Evolutionary conservation across 2,797 vertebrate species (phyloP).

Genomic region (Chelon auratus): DNA sequence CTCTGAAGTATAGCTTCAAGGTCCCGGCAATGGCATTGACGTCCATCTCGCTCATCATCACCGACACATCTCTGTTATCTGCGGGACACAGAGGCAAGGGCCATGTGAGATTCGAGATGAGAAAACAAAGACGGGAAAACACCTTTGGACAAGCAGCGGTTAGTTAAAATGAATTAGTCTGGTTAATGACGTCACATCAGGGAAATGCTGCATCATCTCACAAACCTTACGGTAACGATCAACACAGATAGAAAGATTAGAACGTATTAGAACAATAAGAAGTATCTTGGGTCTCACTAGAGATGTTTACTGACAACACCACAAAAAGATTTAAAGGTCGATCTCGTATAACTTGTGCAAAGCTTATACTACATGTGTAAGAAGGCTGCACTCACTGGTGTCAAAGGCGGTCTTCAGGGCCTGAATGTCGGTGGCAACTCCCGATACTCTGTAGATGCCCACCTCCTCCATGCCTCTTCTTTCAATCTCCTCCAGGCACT

Average conservation of each 20-base stretch:
- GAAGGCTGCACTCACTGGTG: constrained; percentile 89
- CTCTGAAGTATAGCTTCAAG: constrained; percentile 96
- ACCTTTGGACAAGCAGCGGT: not conserved
- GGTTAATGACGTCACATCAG: no score
- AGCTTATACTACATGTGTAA: not conserved
- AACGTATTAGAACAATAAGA: no score
- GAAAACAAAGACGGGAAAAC: not conserved
- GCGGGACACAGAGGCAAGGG: constrained; percentile 24
- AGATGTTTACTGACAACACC: no score
- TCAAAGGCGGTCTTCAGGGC: constrained; percentile 96
- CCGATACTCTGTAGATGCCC: constrained; percentile 97
- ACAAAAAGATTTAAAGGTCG: no score
- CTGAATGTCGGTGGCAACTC: constrained; percentile 98
- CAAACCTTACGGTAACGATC: no score
- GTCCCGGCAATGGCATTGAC: constrained; percentile 98
- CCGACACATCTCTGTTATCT: constrained; percentile 98
- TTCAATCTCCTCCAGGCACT: constrained; percentile 98
- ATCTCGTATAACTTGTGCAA: no score
- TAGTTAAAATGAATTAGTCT: no score
- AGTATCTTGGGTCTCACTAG: no score
- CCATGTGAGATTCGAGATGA: not conserved
- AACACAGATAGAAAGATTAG: no score
- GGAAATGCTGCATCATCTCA: no score
- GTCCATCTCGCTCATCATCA: constrained; percentile 99
- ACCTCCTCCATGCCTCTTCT: constrained; percentile 99